Evolutionary conservation across 2,113 vertebrate species (phyloP).

Genomic region (Archocentrus centrarchus): DNA sequence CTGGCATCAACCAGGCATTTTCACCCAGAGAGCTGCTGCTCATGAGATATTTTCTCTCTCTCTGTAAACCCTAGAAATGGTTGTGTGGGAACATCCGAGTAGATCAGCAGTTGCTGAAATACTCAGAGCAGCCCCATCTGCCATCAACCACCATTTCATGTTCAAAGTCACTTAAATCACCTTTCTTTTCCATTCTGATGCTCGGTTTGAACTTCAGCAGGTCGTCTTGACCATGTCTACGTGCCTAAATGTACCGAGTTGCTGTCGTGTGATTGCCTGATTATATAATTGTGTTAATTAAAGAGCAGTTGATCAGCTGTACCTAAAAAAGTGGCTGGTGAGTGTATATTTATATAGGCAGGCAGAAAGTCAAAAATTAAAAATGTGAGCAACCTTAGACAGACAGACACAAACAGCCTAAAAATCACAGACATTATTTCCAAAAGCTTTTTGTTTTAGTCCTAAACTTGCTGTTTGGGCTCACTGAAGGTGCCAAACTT

Average conservation of each 20-base stretch:
- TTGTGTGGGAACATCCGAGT: no score
- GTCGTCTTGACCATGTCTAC: background rate
- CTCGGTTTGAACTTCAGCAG: background rate
- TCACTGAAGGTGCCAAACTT: background rate
- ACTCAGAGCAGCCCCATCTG: background rate
- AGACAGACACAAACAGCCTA: background rate
- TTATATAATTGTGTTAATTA: background rate
- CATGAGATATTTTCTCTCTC: background rate
- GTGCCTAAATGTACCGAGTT: background rate
- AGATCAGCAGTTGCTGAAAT: background rate
- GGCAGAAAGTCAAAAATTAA: background rate
- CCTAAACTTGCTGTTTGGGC: conserved; percentile 3
- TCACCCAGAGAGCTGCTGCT: background rate
- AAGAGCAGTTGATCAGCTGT: background rate
- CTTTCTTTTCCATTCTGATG: no score
- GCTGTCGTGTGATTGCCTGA: background rate
- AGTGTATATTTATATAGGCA: background rate
- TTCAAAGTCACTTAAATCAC: background rate
- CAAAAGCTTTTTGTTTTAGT: background rate
- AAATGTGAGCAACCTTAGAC: background rate
- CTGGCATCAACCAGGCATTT: background rate
- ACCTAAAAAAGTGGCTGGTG: background rate
- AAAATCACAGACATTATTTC: background rate
- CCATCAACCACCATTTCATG: no score
- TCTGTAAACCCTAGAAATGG: no score